Evolutionary conservation across 2,113 vertebrate genomes (phyloP).

Genomic region (Hirundichthys speculiger): DNA sequence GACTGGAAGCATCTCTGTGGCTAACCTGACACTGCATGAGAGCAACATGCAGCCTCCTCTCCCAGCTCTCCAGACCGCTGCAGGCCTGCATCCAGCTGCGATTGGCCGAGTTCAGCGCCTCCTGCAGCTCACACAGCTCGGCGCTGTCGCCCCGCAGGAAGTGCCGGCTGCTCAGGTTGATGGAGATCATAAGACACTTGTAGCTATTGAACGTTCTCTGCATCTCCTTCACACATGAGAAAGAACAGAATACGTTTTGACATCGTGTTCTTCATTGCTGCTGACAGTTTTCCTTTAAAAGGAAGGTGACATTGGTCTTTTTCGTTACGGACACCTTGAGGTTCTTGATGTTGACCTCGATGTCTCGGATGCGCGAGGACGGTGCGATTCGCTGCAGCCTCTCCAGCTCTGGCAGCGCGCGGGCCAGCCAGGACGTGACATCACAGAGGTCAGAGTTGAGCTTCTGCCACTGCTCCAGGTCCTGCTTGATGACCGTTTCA

Average conservation of each 20-base stretch:
- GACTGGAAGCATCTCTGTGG: neutral
- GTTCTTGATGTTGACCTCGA: conserved; percentile 81
- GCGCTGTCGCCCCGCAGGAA: conserved; percentile 75
- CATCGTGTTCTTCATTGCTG: neutral
- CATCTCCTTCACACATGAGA: conserved; percentile 78
- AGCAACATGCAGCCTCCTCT: conserved; percentile 76
- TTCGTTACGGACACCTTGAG: conserved; percentile 80
- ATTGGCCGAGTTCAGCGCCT: conserved; percentile 82
- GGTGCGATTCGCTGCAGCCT: conserved; percentile 71
- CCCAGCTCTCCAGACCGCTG: conserved; percentile 82
- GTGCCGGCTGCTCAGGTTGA: conserved; percentile 83
- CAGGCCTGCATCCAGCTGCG: conserved; percentile 85
- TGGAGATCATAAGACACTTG: conserved; percentile 87
- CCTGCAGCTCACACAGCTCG: conserved; percentile 82
- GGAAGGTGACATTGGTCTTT: neutral
- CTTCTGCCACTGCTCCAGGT: conserved; percentile 83
- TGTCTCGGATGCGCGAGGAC: conserved; percentile 68
- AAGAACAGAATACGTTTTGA: neutral
- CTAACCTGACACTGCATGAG: conserved; percentile 90
- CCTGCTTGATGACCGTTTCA: conserved; percentile 74
- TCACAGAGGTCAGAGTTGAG: conserved; percentile 83
- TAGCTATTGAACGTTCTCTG: conserved; percentile 86
- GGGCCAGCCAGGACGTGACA: conserved; percentile 85
- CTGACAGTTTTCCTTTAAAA: neutral
- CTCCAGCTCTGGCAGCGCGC: conserved; percentile 84